Evolutionary conservation across 2,797 vertebrate genomes (phyloP), one percentile per base, ranked within the genome.

Genomic region (Siniperca undulata): DNA sequence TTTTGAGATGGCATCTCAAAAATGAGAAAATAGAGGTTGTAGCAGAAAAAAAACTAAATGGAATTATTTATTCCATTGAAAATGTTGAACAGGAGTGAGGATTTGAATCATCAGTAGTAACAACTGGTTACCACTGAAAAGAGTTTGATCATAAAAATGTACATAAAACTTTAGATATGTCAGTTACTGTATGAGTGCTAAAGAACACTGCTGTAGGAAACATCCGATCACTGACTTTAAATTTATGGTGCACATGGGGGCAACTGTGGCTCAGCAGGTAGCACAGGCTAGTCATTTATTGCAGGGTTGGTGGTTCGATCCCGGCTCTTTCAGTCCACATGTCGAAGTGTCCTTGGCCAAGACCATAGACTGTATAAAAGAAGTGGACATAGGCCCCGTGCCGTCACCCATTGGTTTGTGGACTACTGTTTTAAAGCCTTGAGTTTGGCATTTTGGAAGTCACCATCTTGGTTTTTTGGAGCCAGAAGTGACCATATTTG

Each of bases 221-320:
- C 36, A 66, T 65, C 36, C 36, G 64, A 19, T 42, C n/a, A 27
- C 27, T 9, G 22, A 22, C 20, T 22, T 58, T 1, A 64, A 40
- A 77, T 69, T 60, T 50, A n/a, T 75, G 42, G 36, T 53, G 27
- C 9, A 59, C 24, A 7, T 36, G 22, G 52, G 27, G 55, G 27
- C 4, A 38, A 44, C 42, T 46, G 53, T 10, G 44, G 56, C 70
- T 68, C 66, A 58, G 74, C 36, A 53, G 56, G 42, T 16, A 16
- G 44, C 16, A 11, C 14, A 0, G 14, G 44, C 16, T 46, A 11
- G 30, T 20, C 48, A 50, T 48, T 77, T 64, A 70, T 72, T 61
- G 42, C 30, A 70, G 34, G 58, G 46, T 78, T 53, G 27, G 42
- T 27, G 7, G 58, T 76, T 71, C 8, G 19, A 52, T 52, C 19